Conservation (phyloP, 2,113 vertebrate species). For the Eublepharis macularius region DNA sequence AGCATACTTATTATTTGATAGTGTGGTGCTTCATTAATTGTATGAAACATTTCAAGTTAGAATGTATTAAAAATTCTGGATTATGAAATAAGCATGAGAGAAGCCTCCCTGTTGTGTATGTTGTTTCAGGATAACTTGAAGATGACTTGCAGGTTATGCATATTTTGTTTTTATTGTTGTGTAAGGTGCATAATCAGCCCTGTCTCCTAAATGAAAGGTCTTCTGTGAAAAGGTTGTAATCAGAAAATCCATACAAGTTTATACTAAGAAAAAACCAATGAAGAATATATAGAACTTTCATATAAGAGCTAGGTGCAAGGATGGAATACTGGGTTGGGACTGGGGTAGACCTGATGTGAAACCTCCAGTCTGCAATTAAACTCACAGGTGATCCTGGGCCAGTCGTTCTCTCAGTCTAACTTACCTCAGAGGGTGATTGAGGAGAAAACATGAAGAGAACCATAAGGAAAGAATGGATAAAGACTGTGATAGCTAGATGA, state of each 20-base stretch:
- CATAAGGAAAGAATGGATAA: too few relatives aligned
- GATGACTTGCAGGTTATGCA: background rate
- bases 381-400: too few relatives aligned
- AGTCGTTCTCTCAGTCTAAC: too few relatives aligned
- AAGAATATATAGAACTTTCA: constrained; percentile 18
- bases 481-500: too few relatives aligned
- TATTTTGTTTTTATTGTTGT: constrained; percentile 1
- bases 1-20: background rate
- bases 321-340: too few relatives aligned
- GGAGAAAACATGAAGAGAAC: too few relatives aligned
- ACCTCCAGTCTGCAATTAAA: too few relatives aligned
- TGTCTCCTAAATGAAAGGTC: constrained; percentile 28
- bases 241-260: constrained; percentile 27
- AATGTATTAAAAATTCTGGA: background rate
- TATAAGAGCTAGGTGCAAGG: too few relatives aligned
- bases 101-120: background rate
- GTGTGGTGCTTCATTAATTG: background rate
- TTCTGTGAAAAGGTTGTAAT: background rate
- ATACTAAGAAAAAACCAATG: constrained; percentile 19
- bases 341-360: too few relatives aligned
- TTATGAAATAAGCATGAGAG: background rate
- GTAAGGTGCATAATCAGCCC: background rate
- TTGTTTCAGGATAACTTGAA: background rate
- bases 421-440: too few relatives aligned
- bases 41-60: background rate